A percentile compares a stretch with the other conserved stretches of the same genome.
These are phyloP conservation scores for Lagodon rhomboides DNA, from an alignment of 2,797 vertebrate species.

Conservation along the genomic window DNA sequence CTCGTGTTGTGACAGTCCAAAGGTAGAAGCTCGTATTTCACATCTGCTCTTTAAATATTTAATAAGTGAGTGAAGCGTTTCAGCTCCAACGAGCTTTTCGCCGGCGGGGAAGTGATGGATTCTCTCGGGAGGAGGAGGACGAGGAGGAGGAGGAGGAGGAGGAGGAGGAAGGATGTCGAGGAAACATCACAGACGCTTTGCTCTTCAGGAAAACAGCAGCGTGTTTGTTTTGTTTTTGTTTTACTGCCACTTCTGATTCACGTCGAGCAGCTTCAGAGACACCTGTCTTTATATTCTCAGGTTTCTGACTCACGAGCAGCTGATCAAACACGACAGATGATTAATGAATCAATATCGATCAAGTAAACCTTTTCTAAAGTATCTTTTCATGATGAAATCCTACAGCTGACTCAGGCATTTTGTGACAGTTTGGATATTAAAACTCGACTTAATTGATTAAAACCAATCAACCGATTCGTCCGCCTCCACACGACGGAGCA, in stretches of 20 bases:
- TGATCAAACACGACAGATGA: neutral
- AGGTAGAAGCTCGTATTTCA: slow-evolving; percentile 38
- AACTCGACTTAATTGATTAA: too few species aligned
- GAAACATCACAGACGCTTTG: slow-evolving; percentile 2
- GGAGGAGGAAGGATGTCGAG: slow-evolving; percentile 10
- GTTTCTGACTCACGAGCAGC: neutral
- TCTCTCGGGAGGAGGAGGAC: slow-evolving; percentile 25
- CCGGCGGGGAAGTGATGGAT: neutral
- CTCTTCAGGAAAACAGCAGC: slow-evolving; percentile 9
- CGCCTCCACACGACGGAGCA: too few species aligned
- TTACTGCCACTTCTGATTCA: neutral
- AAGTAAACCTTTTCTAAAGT: neutral
- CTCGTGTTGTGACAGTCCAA: slow-evolving; percentile 45
- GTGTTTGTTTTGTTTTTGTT: neutral
- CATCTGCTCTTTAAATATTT: slow-evolving; percentile 56
- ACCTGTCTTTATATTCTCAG: neutral
- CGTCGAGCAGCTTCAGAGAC: neutral
- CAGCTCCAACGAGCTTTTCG: slow-evolving; percentile 9
- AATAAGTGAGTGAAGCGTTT: neutral
- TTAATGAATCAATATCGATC: neutral
- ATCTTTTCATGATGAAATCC: neutral
- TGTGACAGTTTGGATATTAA: too few species aligned
- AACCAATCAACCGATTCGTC: too few species aligned
- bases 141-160: too few species aligned
- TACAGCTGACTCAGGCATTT: too few species aligned